Evolutionary conservation across 1,140 invertebrate genomes (phyloP).

Genomic region (Archivesica marissinica): DNA sequence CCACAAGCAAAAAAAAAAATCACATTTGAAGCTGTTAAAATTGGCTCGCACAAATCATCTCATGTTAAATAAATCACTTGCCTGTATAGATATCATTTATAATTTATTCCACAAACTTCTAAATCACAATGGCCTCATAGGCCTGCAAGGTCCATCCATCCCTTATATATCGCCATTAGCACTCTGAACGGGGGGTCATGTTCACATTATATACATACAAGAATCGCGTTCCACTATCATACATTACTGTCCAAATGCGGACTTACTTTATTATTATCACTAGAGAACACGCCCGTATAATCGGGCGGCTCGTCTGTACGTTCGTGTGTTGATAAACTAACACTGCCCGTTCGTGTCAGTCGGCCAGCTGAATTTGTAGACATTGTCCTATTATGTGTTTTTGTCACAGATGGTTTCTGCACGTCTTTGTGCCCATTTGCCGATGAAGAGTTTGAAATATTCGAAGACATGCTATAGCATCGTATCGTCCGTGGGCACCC

Average conservation of each 20-base stretch:
- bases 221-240: constrained; percentile 43
- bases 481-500: constrained; percentile 56
- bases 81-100: constrained; percentile 24
- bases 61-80: constrained; percentile 21
- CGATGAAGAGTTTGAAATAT: constrained; percentile 14
- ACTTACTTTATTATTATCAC: constrained; percentile 57
- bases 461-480: constrained; percentile 64
- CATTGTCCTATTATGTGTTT: constrained; percentile 57
- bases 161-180: constrained; percentile 2
- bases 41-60: not conserved
- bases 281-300: constrained; percentile 37
- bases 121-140: constrained; percentile 44
- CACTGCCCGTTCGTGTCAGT: constrained; percentile 19
- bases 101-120: constrained; percentile 13
- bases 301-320: constrained; percentile 51
- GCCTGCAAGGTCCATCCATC: not conserved
- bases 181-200: not conserved
- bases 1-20: constrained; percentile 1
- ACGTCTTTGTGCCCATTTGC: constrained; percentile 35
- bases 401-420: constrained; percentile 12
- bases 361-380: constrained; percentile 52
- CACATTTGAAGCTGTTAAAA: constrained; percentile 29
- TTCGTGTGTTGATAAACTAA: constrained; percentile 21
- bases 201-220: constrained; percentile 44
- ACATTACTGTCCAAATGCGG: constrained; percentile 46